Evolutionary conservation across 30 jellyfish, hydroid and myxozoan genomes (phyloP).

Genomic region (Hydractinia echinata): DNA sequence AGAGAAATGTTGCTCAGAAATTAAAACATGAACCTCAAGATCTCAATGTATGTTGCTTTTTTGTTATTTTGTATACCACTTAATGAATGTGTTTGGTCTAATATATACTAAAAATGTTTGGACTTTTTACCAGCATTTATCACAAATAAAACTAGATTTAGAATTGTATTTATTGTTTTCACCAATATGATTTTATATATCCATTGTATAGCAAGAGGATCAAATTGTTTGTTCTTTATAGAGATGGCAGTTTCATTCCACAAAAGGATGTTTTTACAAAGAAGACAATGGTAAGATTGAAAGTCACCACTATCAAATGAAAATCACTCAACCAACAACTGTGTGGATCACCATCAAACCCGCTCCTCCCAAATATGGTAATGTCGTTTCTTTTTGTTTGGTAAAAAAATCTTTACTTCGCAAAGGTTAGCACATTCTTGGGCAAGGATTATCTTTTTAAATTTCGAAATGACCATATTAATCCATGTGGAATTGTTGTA

Average conservation of each 20-base stretch:
- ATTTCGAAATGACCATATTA: neutral
- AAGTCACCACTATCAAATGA: constrained; percentile 66
- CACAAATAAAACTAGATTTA: too few relatives aligned
- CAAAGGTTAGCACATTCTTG: neutral
- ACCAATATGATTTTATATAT: too few relatives aligned
- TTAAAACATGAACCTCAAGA: constrained; percentile 59
- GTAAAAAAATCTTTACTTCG: neutral
- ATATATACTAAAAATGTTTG: too few relatives aligned
- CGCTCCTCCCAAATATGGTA: constrained; percentile 81
- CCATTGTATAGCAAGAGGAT: neutral
- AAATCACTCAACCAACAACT: constrained; percentile 59
- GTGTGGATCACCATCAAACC: constrained; percentile 69
- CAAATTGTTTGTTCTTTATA: neutral
- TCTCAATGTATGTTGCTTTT: constrained; percentile 44
- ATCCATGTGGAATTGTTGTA: too few relatives aligned
- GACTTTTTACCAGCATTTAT: too few relatives aligned
- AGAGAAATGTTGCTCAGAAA: neutral
- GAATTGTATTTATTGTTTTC: too few relatives aligned
- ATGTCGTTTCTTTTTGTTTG: neutral
- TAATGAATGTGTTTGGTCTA: too few relatives aligned
- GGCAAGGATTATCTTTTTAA: neutral
- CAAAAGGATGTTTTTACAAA: constrained; percentile 65
- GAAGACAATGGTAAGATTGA: constrained; percentile 68
- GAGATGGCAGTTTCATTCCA: constrained; percentile 69
- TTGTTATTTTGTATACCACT: neutral